phyloP scores from a whole-genome alignment of 2,888 invertebrate species.

The Hyles lineata region DNA sequence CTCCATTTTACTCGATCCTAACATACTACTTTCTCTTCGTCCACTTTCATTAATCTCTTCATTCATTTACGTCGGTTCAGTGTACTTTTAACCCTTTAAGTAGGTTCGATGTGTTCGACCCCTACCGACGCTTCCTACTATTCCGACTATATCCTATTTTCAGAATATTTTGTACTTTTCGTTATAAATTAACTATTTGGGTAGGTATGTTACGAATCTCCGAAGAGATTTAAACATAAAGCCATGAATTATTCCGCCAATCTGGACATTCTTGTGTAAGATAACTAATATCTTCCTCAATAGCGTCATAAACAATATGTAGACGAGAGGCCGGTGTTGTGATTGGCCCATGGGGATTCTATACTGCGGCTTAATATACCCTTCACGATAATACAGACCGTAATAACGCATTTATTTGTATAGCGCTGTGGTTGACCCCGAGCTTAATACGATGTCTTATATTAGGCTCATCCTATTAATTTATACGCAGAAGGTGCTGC shows the following conservation, averaged over 20 bases:
- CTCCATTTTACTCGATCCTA: too few species aligned
- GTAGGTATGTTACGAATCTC: too few species aligned
- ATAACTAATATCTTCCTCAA: neutral
- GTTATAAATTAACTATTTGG: too few species aligned
- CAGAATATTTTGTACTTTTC: too few species aligned
- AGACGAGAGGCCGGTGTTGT: constrained; percentile 4
- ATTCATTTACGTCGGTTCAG: too few species aligned
- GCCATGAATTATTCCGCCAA: neutral
- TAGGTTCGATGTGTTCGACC: too few species aligned
- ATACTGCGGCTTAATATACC: constrained; percentile 11
- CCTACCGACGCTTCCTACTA: too few species aligned
- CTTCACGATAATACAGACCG: neutral
- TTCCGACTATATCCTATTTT: too few species aligned
- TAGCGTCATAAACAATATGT: neutral
- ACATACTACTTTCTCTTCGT: too few species aligned
- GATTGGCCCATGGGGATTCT: constrained; percentile 14
- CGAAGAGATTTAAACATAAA: neutral
- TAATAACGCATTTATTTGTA: constrained; percentile 19
- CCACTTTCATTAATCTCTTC: too few species aligned
- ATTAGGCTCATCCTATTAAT: constrained; percentile 1
- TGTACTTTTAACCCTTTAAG: too few species aligned
- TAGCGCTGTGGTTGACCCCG: neutral
- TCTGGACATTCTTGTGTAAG: neutral
- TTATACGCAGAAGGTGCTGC: neutral
- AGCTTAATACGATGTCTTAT: constrained; percentile 6